Conservation (phyloP, 2,888 invertebrate species). For the Tetragonisca angustula region DNA sequence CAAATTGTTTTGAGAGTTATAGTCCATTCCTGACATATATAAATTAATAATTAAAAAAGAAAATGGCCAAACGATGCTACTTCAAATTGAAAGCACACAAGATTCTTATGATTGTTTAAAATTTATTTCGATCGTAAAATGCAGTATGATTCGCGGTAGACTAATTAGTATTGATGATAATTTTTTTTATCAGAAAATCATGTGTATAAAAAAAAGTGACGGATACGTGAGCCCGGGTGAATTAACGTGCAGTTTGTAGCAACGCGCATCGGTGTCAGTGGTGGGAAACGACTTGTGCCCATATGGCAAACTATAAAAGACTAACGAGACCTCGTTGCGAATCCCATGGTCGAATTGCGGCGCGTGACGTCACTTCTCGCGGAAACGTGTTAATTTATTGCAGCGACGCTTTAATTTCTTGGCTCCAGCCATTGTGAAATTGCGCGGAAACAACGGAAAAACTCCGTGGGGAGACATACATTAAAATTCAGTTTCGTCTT, state of each 20-base stretch:
- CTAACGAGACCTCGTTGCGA: conserved; percentile 73
- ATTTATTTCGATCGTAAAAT: not conserved
- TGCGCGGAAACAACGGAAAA: conserved; percentile 44
- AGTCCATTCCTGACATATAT: no score
- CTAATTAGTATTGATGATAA: not conserved
- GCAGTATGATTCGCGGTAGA: no score
- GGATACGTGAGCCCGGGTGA: not conserved
- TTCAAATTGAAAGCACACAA: not conserved
- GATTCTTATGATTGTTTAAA: not conserved
- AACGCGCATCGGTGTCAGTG: conserved; percentile 41
- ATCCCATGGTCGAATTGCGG: conserved; percentile 69
- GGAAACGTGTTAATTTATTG: conserved; percentile 80
- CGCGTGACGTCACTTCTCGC: conserved; percentile 79
- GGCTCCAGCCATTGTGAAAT: conserved; percentile 60
- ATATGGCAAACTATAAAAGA: conserved; percentile 69
- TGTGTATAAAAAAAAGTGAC: not conserved
- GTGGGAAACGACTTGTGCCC: conserved; percentile 70
- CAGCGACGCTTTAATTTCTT: conserved; percentile 63
- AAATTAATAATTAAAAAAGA: not conserved
- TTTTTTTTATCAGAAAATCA: not conserved
- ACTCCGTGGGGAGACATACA: not conserved
- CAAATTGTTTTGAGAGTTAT: no score
- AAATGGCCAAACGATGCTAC: not conserved
- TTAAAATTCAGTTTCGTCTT: not conserved
- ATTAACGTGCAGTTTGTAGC: conserved; percentile 19